Evolutionary conservation across 2,113 vertebrate species (phyloP).

Genomic region (Platysteira castanea): DNA sequence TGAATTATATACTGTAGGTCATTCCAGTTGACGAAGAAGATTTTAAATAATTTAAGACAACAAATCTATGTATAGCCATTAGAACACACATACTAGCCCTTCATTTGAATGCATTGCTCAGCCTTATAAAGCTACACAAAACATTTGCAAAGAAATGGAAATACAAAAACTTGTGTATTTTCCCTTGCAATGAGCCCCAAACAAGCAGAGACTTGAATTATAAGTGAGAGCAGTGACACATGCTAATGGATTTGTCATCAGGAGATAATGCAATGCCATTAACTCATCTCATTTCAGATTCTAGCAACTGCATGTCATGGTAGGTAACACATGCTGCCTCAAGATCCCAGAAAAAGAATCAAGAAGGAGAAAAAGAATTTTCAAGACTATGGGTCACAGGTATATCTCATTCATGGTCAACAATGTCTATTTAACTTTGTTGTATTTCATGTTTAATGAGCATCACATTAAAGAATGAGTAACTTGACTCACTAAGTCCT

Average conservation of each 20-base stretch:
- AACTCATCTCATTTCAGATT: conserved; percentile 31
- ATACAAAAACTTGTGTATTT: conserved; percentile 29
- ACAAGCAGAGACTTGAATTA: conserved; percentile 31
- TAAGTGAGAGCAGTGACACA: not conserved
- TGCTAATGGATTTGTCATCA: conserved; percentile 37
- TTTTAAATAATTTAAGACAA: conserved; percentile 1
- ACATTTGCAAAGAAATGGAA: conserved; percentile 17
- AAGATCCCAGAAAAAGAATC: not conserved
- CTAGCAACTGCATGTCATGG: not conserved
- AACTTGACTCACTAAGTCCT: not conserved
- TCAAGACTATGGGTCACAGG: not conserved
- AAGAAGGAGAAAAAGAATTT: not conserved
- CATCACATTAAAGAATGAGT: not conserved
- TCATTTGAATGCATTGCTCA: conserved; percentile 17
- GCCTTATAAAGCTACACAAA: not conserved
- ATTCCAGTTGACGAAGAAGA: conserved; percentile 7
- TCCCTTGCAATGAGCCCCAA: conserved; percentile 3
- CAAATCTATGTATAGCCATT: not conserved
- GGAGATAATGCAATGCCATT: conserved; percentile 34
- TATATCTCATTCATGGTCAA: not conserved
- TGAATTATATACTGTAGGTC: not conserved
- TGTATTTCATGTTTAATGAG: not conserved
- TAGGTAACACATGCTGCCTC: not conserved
- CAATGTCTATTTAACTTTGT: not conserved
- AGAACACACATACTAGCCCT: not conserved